These are phyloP conservation scores for Agriopis leucophaearia DNA, from an alignment of 2,888 invertebrate species.

Conservation along the genomic window DNA sequence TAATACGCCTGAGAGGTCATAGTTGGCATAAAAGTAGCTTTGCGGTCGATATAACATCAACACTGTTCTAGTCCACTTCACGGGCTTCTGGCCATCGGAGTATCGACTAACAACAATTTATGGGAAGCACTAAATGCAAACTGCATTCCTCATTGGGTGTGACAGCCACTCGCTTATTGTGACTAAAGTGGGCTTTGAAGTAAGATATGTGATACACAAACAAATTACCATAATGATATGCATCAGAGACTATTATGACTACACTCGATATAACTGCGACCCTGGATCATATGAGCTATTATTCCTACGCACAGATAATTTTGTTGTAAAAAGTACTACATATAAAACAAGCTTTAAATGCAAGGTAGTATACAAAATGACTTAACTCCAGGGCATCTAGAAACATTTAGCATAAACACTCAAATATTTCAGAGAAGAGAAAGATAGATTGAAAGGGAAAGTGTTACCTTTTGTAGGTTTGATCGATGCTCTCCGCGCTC, in stretches of 20 bases:
- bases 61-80: constrained; percentile 19
- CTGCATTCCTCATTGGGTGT: constrained; percentile 52
- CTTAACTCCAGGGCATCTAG: neutral
- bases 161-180: constrained; percentile 43
- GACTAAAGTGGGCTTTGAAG: constrained; percentile 36
- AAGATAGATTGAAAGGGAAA: constrained; percentile 10
- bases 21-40: neutral
- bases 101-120: constrained; percentile 36
- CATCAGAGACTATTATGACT: constrained; percentile 14
- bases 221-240: constrained; percentile 34
- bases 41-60: constrained; percentile 20
- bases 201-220: constrained; percentile 32
- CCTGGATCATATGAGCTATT: constrained; percentile 10
- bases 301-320: neutral
- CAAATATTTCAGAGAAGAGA: too few relatives aligned
- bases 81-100: constrained; percentile 37
- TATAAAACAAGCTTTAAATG: neutral
- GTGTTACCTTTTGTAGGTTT: constrained; percentile 86
- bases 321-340: too few relatives aligned
- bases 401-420: neutral
- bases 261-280: constrained; percentile 20
- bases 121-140: constrained; percentile 48
- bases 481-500: constrained; percentile 89
- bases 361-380: neutral
- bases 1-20: neutral